Base-by-base conservation (phyloP, 2,797 vertebrate species). In the Clarias laeviceps region DNA sequence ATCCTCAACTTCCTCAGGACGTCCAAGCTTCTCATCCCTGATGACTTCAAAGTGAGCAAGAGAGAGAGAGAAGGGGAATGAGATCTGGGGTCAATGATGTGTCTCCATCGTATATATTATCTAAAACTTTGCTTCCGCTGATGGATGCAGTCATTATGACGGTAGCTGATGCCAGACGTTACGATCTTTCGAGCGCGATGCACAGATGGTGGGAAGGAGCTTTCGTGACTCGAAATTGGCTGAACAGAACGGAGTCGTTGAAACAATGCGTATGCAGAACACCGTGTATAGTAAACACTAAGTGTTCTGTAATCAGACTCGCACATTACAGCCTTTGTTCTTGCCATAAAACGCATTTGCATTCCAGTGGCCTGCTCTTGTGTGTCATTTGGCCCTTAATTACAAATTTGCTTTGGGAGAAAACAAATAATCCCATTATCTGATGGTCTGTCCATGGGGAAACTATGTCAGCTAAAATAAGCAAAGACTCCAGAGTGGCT, bases 1-100 rank as follows among this genome's bases (percentile, higher is more conserved):
- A 99, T 99, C 94, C 95, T 99, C 94, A 98, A 97, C 95, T 98
- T 99, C 94, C 96, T 98, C 94, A 96, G 97, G 93, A 98, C 97
- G 88, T 98, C 97, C 50, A 97, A 98, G 93, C 97, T 98, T 87
- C 97, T 98, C 92, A 98, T 99, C 95, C 97, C 97, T 86, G 97
- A 99, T 86, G 97, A 99, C 95, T 99, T 99, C 95, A 99, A 99
- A 97, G 98, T 99, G 94, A 97, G 97, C 14, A 12, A 64, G 62
- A 14, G 18, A 32, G 34, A 62, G 56, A 9, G 14, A 20, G 73
- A 57, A 9, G 37, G 9, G 22, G 79, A 80, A 66, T 66, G 62
- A 66, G 34, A 66, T 65, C 40, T 65, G 40, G 79, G 79, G 61
- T 80, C 62, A 66, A 66, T 66, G n/a, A 66, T 32, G 40, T 80